Evolutionary conservation across 2,113 vertebrate species (phyloP).

Genomic region (Chelonoidis abingdonii): DNA sequence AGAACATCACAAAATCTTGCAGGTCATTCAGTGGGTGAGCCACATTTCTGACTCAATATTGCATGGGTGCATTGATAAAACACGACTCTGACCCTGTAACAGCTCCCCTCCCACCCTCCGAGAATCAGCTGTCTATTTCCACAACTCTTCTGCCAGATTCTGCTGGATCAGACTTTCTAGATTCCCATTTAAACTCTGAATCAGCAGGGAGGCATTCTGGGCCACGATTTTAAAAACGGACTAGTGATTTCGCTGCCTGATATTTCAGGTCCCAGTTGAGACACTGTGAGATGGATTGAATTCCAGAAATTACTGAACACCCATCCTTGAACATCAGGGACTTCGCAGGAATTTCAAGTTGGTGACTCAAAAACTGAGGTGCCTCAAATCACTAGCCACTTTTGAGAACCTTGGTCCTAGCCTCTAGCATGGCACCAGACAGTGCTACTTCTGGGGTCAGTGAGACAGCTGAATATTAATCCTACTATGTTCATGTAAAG

Average conservation of each 20-base stretch:
- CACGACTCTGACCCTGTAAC: constrained; percentile 57
- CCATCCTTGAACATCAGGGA: background rate
- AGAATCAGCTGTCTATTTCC: constrained; percentile 45
- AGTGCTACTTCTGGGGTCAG: constrained; percentile 11
- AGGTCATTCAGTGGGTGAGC: constrained; percentile 20
- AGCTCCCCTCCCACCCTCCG: constrained; percentile 46
- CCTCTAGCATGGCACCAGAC: constrained; percentile 59
- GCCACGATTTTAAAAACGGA: background rate
- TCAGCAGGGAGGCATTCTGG: fast-evolving
- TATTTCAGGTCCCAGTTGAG: fast-evolving
- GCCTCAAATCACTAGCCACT: background rate
- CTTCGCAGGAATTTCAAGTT: background rate
- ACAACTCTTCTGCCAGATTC: constrained; percentile 15
- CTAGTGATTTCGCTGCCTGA: background rate
- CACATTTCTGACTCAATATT: background rate
- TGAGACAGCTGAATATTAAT: constrained; percentile 13
- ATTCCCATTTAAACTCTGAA: constrained; percentile 60
- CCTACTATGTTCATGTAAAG: background rate
- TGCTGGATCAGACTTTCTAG: constrained; percentile 57
- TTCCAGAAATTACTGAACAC: fast-evolving
- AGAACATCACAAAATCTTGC: background rate
- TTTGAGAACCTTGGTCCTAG: constrained; percentile 37
- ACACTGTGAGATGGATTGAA: fast-evolving
- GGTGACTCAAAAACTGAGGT: fast-evolving
- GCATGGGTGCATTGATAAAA: constrained; percentile 49